Evolutionary conservation across 2,113 vertebrate genomes (phyloP).

Genomic region (Rhineura floridana): DNA sequence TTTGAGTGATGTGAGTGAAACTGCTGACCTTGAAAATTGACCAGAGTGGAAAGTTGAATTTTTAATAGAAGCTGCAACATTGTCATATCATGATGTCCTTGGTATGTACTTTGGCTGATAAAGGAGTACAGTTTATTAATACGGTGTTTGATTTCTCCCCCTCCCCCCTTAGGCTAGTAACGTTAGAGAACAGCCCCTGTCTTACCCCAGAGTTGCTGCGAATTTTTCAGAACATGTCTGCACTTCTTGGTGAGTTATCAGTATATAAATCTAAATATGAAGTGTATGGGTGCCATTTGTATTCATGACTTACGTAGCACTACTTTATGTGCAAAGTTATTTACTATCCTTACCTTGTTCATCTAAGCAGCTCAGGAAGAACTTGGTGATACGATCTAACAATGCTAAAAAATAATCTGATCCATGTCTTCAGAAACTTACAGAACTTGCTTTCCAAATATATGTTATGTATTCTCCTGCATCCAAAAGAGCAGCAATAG

Average conservation of each 20-base stretch:
- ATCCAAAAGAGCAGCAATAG: background rate
- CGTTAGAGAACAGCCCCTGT: constrained; percentile 92
- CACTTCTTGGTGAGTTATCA: constrained; percentile 88
- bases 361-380: background rate
- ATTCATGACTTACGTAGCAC: background rate
- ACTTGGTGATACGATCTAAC: background rate
- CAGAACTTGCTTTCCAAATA: background rate
- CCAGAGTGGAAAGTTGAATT: background rate
- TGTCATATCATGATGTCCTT: background rate
- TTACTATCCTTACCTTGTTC: background rate
- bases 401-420: background rate
- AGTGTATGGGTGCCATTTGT: background rate
- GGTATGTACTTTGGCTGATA: background rate
- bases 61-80: background rate
- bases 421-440: background rate
- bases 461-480: constrained; percentile 3
- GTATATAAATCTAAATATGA: background rate
- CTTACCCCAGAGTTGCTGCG: constrained; percentile 91
- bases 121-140: background rate
- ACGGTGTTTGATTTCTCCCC: background rate
- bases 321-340: background rate
- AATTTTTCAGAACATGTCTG: constrained; percentile 97
- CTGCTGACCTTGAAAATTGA: background rate
- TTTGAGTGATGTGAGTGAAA: background rate
- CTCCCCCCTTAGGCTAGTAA: constrained; percentile 88